Percentiles rank a stretch among this genome's conserved stretches.
These are phyloP conservation scores for Papilio aristodemus DNA, from an alignment of 1,140 invertebrate species.

Conservation along the genomic window DNA sequence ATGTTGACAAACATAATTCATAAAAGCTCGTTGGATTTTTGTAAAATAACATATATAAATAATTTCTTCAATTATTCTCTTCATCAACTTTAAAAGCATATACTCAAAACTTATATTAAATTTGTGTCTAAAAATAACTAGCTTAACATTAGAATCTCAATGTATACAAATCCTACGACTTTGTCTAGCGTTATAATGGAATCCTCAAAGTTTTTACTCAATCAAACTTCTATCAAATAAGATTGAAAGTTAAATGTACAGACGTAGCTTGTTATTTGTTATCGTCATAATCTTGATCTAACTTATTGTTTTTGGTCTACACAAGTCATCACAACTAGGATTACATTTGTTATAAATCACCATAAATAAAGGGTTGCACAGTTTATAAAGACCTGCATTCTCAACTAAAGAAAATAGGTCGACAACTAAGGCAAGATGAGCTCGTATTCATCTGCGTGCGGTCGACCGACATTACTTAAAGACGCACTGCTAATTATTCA, in stretches of 20 bases:
- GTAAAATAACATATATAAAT: too few relatives aligned
- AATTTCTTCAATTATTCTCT: too few relatives aligned
- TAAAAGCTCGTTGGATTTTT: too few relatives aligned
- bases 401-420: constrained; percentile 17
- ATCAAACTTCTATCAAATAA: not conserved
- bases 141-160: not conserved
- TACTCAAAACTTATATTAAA: too few relatives aligned
- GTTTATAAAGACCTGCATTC: constrained; percentile 4
- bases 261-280: not conserved
- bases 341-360: too few relatives aligned
- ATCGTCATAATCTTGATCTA: too few relatives aligned
- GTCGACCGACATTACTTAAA: constrained; percentile 23
- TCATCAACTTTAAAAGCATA: too few relatives aligned
- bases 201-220: not conserved
- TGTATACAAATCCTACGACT: not conserved
- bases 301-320: too few relatives aligned
- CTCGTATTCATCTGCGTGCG: constrained; percentile 19
- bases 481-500: constrained; percentile 25
- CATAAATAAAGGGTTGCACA: not conserved
- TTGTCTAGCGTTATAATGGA: not conserved
- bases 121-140: too few relatives aligned
- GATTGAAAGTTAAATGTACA: not conserved
- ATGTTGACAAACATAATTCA: too few relatives aligned
- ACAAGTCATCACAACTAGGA: too few relatives aligned
- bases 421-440: constrained; percentile 20